These are phyloP conservation scores for Schizothorax lantsangensis DNA, from an alignment of 2,797 vertebrate genomes.

Conservation along the genomic window DNA sequence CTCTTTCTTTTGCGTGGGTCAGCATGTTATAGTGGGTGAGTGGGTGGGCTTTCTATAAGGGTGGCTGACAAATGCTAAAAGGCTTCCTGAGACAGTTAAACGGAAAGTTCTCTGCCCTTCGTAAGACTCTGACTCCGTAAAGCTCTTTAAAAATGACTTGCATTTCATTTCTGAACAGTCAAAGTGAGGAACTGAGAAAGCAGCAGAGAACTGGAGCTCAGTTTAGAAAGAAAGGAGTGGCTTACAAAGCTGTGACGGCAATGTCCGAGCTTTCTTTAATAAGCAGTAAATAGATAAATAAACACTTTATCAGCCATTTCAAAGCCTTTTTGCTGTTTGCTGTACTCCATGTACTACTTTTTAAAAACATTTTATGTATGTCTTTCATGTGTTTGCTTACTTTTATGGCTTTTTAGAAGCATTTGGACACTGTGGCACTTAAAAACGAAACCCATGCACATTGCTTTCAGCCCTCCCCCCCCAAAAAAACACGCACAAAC, in stretches of 20 bases:
- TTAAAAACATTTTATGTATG: background rate
- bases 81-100: background rate
- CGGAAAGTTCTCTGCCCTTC: background rate
- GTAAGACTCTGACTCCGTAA: background rate
- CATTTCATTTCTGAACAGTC: background rate
- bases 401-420: conserved; percentile 31
- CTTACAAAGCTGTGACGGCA: background rate
- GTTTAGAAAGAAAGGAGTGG: background rate
- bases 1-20: conserved; percentile 43
- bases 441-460: conserved; percentile 7
- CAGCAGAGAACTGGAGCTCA: background rate
- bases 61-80: conserved; percentile 41
- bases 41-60: conserved; percentile 47
- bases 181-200: background rate
- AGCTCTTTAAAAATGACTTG: background rate
- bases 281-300: background rate
- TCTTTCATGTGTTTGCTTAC: background rate
- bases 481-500: conserved; percentile 20
- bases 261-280: background rate
- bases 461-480: background rate
- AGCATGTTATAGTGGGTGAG: conserved; percentile 43
- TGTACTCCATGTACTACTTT: background rate
- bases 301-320: background rate
- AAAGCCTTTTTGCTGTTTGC: background rate
- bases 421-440: background rate